A percentile compares a stretch with the other conserved stretches of the same genome.
These are phyloP conservation scores for Drosophila barbarae DNA, from an alignment of 2,888 invertebrate genomes.

Conservation along the genomic window DNA sequence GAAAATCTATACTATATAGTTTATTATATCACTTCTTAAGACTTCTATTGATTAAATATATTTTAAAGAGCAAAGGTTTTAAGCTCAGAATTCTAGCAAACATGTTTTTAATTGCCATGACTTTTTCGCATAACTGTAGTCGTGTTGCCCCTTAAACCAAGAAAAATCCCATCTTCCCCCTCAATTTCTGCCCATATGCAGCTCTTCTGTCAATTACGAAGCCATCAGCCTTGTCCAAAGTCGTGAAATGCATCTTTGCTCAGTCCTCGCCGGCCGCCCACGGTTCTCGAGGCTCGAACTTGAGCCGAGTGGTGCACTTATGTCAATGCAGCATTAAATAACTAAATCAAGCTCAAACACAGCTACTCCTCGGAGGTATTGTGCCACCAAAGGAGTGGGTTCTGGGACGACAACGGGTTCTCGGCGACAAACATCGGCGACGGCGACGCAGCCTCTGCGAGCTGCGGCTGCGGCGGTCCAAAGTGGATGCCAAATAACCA, in stretches of 20 bases:
- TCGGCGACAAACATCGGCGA: constrained; percentile 54
- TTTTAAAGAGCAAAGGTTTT: no score
- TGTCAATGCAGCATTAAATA: constrained; percentile 69
- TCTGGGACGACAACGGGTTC: constrained; percentile 1
- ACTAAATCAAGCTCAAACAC: constrained; percentile 65
- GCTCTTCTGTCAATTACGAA: constrained; percentile 25
- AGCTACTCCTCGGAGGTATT: constrained; percentile 29
- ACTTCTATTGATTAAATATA: no score
- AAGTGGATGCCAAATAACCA: constrained; percentile 76
- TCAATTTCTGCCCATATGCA: background rate
- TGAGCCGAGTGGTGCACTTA: constrained; percentile 40
- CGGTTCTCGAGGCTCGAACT: constrained; percentile 16
- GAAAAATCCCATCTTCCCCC: background rate
- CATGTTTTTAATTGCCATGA: background rate
- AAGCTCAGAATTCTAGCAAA: background rate
- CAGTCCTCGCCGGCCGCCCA: constrained; percentile 27
- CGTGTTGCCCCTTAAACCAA: background rate
- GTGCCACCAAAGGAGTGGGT: constrained; percentile 36
- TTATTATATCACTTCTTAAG: no score
- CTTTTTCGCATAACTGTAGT: background rate
- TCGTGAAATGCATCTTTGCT: constrained; percentile 32
- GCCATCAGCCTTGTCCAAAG: constrained; percentile 16
- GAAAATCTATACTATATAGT: no score
- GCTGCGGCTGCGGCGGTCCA: constrained; percentile 44
- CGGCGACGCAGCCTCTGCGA: constrained; percentile 46